These are phyloP conservation scores for Callinectes sapidus DNA, from an alignment of 2,888 invertebrate species.

Conservation along the genomic window DNA sequence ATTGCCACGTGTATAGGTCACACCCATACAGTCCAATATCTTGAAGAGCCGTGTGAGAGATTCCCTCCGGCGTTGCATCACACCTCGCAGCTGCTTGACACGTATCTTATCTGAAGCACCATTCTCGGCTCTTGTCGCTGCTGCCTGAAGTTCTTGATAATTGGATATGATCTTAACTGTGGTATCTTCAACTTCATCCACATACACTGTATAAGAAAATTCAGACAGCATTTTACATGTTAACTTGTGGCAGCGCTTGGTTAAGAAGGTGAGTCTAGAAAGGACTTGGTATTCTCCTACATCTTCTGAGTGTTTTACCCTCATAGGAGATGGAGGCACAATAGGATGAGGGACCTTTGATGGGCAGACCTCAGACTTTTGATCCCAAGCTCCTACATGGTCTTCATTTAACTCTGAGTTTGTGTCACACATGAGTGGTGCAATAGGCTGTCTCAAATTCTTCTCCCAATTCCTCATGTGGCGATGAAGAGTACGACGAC, in stretches of 20 bases:
- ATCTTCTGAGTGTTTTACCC: background rate
- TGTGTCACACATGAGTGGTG: constrained; percentile 55
- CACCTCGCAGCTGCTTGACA: constrained; percentile 82
- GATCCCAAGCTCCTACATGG: constrained; percentile 60
- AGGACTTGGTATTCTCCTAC: constrained; percentile 42
- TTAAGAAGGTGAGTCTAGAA: constrained; percentile 27
- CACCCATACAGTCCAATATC: constrained; percentile 83
- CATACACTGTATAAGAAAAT: constrained; percentile 57
- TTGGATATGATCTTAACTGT: constrained; percentile 83
- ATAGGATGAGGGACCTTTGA: background rate
- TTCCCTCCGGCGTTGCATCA: constrained; percentile 89
- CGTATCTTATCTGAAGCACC: constrained; percentile 75
- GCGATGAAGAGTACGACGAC: constrained; percentile 91
- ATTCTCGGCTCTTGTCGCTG: constrained; percentile 51
- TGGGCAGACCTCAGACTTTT: constrained; percentile 23
- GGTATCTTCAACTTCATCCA: constrained; percentile 80
- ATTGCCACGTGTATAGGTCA: constrained; percentile 89
- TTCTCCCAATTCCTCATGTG: constrained; percentile 88
- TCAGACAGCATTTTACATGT: constrained; percentile 40
- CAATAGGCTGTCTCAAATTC: constrained; percentile 53
- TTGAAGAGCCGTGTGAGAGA: constrained; percentile 91
- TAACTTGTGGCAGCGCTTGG: constrained; percentile 53
- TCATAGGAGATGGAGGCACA: constrained; percentile 34
- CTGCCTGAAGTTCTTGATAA: constrained; percentile 80
- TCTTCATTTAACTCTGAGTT: constrained; percentile 49